Evolutionary conservation across 1,140 invertebrate genomes (phyloP).

Genomic region (Teleopsis dalmanni): DNA sequence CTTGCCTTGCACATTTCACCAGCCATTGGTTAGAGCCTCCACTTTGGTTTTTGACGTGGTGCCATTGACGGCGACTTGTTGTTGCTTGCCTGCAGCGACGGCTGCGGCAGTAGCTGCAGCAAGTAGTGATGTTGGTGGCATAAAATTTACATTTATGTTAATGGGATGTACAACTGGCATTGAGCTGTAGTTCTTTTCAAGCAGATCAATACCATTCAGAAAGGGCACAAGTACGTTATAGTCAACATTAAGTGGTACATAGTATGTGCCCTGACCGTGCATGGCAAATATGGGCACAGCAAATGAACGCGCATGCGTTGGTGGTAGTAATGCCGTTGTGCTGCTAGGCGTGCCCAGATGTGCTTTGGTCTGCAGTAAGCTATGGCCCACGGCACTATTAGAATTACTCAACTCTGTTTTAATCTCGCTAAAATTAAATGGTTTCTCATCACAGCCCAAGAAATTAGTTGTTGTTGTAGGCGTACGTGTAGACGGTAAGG

Average conservation of each 20-base stretch:
- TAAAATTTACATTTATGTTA: constrained; percentile 82
- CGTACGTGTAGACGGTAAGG: background rate
- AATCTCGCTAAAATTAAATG: constrained; percentile 29
- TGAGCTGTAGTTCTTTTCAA: constrained; percentile 48
- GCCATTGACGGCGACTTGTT: constrained; percentile 2
- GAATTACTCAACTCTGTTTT: constrained; percentile 29
- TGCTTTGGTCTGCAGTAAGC: constrained; percentile 8
- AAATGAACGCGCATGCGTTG: constrained; percentile 23
- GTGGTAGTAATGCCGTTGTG: constrained; percentile 32
- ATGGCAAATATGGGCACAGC: constrained; percentile 71
- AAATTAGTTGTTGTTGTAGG: background rate
- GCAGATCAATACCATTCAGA: constrained; percentile 53
- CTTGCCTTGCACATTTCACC: constrained; percentile 18
- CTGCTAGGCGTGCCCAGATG: constrained; percentile 22
- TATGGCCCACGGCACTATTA: background rate
- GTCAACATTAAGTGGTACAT: constrained; percentile 83
- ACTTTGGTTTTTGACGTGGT: constrained; percentile 26
- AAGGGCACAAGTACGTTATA: constrained; percentile 64
- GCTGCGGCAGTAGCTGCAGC: constrained; percentile 36
- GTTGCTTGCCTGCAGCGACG: constrained; percentile 30
- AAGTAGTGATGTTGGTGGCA: constrained; percentile 24
- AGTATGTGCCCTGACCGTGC: constrained; percentile 80
- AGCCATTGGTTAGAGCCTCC: constrained; percentile 33
- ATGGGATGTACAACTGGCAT: constrained; percentile 72
- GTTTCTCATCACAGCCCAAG: constrained; percentile 19